phyloP scores from a whole-genome alignment of 1,140 invertebrate genomes.

The Stegodyphus mimosarum region DNA sequence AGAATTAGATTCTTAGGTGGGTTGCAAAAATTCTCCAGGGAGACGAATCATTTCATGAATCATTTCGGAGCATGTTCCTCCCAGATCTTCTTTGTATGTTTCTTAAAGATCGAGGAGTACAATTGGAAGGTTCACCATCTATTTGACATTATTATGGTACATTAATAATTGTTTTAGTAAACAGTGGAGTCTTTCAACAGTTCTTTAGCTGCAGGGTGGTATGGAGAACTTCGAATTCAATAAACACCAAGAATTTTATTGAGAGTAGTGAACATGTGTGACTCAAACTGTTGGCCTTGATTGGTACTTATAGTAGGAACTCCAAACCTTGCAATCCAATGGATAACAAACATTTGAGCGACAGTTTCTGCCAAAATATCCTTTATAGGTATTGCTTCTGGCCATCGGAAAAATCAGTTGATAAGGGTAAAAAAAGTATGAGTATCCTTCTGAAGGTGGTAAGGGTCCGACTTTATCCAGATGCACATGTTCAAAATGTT shows the following conservation, averaged over 20 bases:
- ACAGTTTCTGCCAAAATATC: conserved; percentile 66
- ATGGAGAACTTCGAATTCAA: neutral
- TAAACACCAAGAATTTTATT: conserved; percentile 1
- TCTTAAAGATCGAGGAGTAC: too few species aligned
- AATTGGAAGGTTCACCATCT: too few species aligned
- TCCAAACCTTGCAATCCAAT: conserved; percentile 66
- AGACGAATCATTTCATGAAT: too few species aligned
- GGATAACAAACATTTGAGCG: conserved; percentile 64
- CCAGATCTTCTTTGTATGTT: too few species aligned
- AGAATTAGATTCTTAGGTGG: too few species aligned
- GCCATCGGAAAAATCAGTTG: conserved; percentile 69
- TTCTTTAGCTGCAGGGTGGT: conserved; percentile 67
- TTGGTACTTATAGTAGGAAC: conserved; percentile 66
- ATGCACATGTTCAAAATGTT: conserved; percentile 68
- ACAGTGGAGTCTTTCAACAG: conserved; percentile 67
- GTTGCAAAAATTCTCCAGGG: too few species aligned
- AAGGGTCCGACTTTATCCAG: conserved; percentile 71
- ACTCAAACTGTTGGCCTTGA: conserved; percentile 68
- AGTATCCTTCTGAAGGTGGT: conserved; percentile 65
- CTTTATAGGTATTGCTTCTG: conserved; percentile 64
- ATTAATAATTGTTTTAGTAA: conserved; percentile 66
- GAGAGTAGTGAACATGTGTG: too few species aligned
- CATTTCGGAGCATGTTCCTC: too few species aligned
- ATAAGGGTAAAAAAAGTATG: conserved; percentile 69
- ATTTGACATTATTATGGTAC: too few species aligned